A percentile compares a stretch with the other conserved stretches of the same genome.
phyloP scores from a whole-genome alignment of 2,113 vertebrate species.

The Amphilophus citrinellus region DNA sequence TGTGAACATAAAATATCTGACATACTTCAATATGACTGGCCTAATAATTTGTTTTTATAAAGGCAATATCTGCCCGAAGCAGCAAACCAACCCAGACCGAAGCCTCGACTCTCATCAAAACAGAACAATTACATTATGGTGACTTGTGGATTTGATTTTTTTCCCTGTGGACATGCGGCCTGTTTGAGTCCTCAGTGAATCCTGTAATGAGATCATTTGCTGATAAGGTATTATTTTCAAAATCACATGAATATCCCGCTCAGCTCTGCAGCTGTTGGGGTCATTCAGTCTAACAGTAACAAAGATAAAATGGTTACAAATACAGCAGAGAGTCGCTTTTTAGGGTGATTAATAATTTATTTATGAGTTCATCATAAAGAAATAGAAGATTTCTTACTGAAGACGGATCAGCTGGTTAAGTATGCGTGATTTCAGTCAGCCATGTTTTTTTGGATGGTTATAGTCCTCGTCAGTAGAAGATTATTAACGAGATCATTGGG shows the following conservation, averaged over 20 bases:
- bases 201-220: not conserved
- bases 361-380: no score
- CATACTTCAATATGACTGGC: not conserved
- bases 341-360: not conserved
- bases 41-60: not conserved
- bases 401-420: no score
- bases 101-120: rapidly evolving
- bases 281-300: not conserved
- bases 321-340: not conserved
- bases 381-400: no score
- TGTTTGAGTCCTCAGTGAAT: not conserved
- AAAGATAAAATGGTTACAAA: not conserved
- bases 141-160: not conserved
- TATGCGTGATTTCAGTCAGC: not conserved
- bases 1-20: not conserved
- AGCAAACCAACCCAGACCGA: not conserved
- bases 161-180: not conserved
- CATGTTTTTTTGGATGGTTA: not conserved
- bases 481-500: not conserved
- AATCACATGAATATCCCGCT: not conserved
- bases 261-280: not conserved
- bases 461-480: rapidly evolving
- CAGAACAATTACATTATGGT: not conserved
- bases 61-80: not conserved
- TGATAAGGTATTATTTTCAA: not conserved